A percentile compares a stretch with the other conserved stretches of the same genome.
Conservation (phyloP, 2,888 invertebrate species). For the Sinelater perroti region DNA sequence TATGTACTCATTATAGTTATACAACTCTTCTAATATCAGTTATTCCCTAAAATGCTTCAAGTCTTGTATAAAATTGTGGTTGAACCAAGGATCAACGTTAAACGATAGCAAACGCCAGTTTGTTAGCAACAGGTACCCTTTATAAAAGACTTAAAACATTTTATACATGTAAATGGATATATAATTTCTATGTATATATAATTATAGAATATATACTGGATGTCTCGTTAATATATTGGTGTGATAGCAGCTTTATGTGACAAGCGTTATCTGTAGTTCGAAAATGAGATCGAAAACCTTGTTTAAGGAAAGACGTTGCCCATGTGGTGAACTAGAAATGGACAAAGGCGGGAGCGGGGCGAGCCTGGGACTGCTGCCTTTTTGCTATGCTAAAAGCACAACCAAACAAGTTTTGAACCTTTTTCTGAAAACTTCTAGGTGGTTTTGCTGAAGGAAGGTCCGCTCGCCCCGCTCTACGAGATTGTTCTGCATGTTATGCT, state of each 20-base stretch:
- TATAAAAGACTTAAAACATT: constrained; percentile 36
- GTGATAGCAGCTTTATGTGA: constrained; percentile 32
- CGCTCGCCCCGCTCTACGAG: too few relatives aligned
- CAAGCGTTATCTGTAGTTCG: constrained; percentile 25
- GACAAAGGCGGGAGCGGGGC: too few relatives aligned
- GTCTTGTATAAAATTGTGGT: constrained; percentile 30
- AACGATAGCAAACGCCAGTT: constrained; percentile 9
- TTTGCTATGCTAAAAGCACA: too few relatives aligned
- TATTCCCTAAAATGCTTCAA: constrained; percentile 38
- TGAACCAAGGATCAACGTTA: constrained; percentile 5
- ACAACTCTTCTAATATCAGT: constrained; percentile 38
- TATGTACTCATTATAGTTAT: constrained; percentile 45
- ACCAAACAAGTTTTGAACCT: too few relatives aligned
- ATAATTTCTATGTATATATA: constrained; percentile 35
- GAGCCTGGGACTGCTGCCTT: too few relatives aligned
- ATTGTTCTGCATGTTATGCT: too few relatives aligned
- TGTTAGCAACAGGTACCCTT: constrained; percentile 15
- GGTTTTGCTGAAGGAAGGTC: too few relatives aligned
- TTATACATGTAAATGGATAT: constrained; percentile 38
- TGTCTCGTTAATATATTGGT: constrained; percentile 27
- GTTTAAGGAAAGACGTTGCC: too few relatives aligned
- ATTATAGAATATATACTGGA: constrained; percentile 36
- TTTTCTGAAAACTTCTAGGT: too few relatives aligned
- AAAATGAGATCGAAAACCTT: too few relatives aligned
- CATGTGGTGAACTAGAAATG: too few relatives aligned